Conservation (phyloP, 2,888 invertebrate species). For the Cantharis flavilabris region DNA sequence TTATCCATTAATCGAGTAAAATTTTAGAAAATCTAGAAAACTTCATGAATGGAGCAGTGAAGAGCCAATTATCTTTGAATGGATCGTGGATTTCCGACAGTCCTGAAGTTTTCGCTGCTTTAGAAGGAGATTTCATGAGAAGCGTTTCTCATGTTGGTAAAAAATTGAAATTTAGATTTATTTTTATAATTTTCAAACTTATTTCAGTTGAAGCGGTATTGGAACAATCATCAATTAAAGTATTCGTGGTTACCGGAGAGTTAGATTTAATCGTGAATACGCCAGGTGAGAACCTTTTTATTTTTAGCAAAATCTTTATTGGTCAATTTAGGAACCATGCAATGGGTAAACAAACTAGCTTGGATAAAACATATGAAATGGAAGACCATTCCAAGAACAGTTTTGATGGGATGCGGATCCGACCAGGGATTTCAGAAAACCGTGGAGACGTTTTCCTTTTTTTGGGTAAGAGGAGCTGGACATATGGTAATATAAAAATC, state of each 20-base stretch:
- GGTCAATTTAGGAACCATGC: conserved; percentile 34
- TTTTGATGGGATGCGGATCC: conserved; percentile 64
- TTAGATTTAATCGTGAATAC: conserved; percentile 84
- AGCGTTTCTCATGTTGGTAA: conserved; percentile 64
- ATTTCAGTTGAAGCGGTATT: conserved; percentile 69
- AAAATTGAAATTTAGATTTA: not conserved
- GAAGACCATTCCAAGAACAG: conserved; percentile 58
- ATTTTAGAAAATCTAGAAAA: not conserved
- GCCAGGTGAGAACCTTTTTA: conserved; percentile 62
- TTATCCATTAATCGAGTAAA: not conserved
- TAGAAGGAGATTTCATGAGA: conserved; percentile 77
- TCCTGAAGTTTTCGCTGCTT: conserved; percentile 63
- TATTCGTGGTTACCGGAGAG: conserved; percentile 77
- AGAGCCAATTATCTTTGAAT: conserved; percentile 35
- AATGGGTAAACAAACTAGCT: conserved; percentile 73
- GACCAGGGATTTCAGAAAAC: conserved; percentile 76
- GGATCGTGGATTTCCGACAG: conserved; percentile 74
- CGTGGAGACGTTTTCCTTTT: conserved; percentile 70
- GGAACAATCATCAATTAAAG: conserved; percentile 67
- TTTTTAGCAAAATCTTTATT: not conserved
- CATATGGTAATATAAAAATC: conserved; percentile 66
- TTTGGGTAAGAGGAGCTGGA: conserved; percentile 77
- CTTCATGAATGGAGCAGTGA: not conserved
- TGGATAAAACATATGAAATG: conserved; percentile 68
- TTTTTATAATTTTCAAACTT: not conserved